Evolutionary conservation across 1,140 invertebrate species (phyloP).

Genomic region (Tetramorium simillimum): DNA sequence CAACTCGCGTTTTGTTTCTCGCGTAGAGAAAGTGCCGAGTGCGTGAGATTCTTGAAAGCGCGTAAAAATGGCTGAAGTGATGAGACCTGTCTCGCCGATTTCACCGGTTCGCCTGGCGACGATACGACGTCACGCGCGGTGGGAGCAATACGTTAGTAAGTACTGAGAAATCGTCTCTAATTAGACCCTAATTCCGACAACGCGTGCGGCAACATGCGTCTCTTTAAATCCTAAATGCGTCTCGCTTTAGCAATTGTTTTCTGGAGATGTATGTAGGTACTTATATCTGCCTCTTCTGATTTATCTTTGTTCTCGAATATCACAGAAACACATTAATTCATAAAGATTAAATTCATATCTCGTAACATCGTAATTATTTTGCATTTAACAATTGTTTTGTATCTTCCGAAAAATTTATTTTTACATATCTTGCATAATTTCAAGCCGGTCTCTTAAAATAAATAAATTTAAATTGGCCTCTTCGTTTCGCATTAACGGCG

Average conservation of each 20-base stretch:
- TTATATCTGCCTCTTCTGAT: neutral
- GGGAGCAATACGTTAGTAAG: conserved; percentile 79
- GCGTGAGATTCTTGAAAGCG: conserved; percentile 34
- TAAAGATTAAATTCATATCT: neutral
- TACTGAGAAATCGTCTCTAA: conserved; percentile 41
- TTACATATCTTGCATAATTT: neutral
- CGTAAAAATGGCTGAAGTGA: conserved; percentile 60
- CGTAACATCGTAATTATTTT: neutral
- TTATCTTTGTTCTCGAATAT: neutral
- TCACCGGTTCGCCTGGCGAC: conserved; percentile 75
- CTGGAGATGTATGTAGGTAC: neutral
- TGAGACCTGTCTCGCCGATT: conserved; percentile 73
- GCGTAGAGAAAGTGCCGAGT: conserved; percentile 19
- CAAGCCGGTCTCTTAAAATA: neutral
- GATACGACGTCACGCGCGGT: conserved; percentile 74
- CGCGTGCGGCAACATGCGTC: neutral
- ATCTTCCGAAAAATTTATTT: neutral
- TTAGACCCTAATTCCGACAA: conserved; percentile 4
- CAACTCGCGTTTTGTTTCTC: neutral
- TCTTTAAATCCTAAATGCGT: neutral
- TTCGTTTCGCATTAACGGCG: neutral
- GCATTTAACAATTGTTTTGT: neutral
- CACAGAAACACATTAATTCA: neutral
- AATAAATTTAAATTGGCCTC: neutral
- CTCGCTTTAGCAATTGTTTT: neutral